These are phyloP conservation scores for Neuroscelio doddi DNA, from an alignment of 2,888 invertebrate species.

Conservation along the genomic window DNA sequence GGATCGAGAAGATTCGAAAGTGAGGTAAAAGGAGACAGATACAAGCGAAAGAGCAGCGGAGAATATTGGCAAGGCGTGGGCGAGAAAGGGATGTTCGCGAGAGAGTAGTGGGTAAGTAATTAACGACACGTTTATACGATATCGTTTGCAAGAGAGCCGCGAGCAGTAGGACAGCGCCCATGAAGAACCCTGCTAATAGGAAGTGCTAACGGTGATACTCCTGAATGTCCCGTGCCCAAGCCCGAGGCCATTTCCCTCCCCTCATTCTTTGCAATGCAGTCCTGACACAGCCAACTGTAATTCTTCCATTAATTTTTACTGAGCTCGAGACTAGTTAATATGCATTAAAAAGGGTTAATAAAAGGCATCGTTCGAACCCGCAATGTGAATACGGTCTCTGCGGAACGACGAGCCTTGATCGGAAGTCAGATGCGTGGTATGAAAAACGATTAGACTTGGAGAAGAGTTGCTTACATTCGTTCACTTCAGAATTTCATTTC, in stretches of 20 bases:
- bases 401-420: constrained; percentile 23
- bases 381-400: constrained; percentile 22
- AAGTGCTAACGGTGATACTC: constrained; percentile 67
- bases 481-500: not conserved
- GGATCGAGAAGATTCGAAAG: constrained; percentile 30
- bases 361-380: constrained; percentile 55
- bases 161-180: constrained; percentile 56
- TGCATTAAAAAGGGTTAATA: constrained; percentile 69
- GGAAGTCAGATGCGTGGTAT: constrained; percentile 1
- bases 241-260: constrained; percentile 43
- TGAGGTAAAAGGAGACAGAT: constrained; percentile 26
- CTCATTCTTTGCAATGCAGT: constrained; percentile 23
- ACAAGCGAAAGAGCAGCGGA: constrained; percentile 20
- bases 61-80: constrained; percentile 27
- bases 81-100: constrained; percentile 52
- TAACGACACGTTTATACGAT: constrained; percentile 68
- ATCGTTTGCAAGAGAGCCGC: constrained; percentile 60
- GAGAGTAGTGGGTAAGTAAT: constrained; percentile 60
- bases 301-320: constrained; percentile 70
- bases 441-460: too few relatives aligned
- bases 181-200: constrained; percentile 68
- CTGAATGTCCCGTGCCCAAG: constrained; percentile 56
- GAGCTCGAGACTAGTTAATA: constrained; percentile 68
- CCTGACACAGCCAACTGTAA: constrained; percentile 50
- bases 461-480: not conserved